Evolutionary conservation across 2,113 vertebrate species (phyloP), one percentile per base, ranked within the genome.

Genomic region (Aptenodytes forsteri): DNA sequence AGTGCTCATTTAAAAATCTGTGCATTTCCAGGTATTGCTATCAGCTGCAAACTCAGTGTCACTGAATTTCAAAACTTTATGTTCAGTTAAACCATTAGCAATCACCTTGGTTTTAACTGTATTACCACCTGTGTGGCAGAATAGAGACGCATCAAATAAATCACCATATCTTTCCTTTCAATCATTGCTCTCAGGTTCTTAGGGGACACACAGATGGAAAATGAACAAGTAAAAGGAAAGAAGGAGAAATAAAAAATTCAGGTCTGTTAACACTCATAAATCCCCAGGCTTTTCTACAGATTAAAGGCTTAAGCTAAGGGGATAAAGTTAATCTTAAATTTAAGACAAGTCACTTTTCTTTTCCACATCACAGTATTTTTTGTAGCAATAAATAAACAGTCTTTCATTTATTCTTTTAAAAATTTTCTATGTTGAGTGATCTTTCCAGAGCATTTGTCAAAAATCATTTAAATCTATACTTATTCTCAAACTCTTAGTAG

Each of bases 321-420:
- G 89, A 97, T 86, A 93, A 91, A 97, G 66, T 96, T 96, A 95
- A 97, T 96, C 91, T 98, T 92, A 93, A 93, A 94, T 88, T 96
- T 97, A 95, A 93, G 89, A 91, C 83, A 97, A 97, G 81, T 70
- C 71, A 82, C 83, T 96, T 94, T 96, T 95, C 92, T 94, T 94
- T 94, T 91, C 90, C 66, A 36, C 62, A 89, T 92, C 34, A 64
- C 16, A 66, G 29, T 85, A 56, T 61, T 93, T 97, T 96, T 97
- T 88, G 38, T 23, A 77, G 44, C 34, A 96, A 96, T 80, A 95
- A 94, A 92, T 73, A 96, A 89, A 81, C 49, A 89, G 86, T 80
- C 40, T 85, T 26, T 67, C 54, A 73, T 83, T 89, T 90, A 55
- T 94, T 90, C 77, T 67, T 94, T 59, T 40, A 82, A 83, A 94